Percentiles rank a stretch among this genome's conserved stretches.
Conservation (phyloP, 2,113 vertebrate genomes). For the Corynorhinus townsendii region DNA sequence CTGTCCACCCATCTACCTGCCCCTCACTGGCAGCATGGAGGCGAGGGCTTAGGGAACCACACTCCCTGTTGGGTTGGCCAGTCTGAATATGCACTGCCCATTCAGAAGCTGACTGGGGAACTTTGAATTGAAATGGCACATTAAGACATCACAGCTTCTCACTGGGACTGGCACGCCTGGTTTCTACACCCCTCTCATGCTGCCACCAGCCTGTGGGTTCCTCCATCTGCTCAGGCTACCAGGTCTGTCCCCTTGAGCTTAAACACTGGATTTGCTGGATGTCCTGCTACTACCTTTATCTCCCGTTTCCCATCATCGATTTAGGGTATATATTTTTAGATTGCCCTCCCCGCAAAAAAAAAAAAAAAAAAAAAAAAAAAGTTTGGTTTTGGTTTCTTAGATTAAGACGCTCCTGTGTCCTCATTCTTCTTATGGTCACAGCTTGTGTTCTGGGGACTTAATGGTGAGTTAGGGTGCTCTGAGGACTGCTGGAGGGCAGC, state of each 20-base stretch:
- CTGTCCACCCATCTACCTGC: constrained; percentile 67
- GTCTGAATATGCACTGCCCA: constrained; percentile 78
- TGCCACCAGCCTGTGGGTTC: background rate
- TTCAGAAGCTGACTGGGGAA: constrained; percentile 88
- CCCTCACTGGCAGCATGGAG: constrained; percentile 80
- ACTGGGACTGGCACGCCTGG: constrained; percentile 86
- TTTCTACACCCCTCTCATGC: constrained; percentile 74
- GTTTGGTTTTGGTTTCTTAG: constrained; percentile 65
- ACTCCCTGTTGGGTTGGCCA: constrained; percentile 85
- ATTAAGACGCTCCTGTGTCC: constrained; percentile 64
- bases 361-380: background rate
- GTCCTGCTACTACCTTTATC: constrained; percentile 47
- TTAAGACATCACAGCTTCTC: constrained; percentile 88
- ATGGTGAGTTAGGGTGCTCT: background rate
- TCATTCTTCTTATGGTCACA: background rate
- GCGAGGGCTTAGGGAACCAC: constrained; percentile 80
- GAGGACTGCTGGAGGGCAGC: background rate
- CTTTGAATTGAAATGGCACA: constrained; percentile 90
- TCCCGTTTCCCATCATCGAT: constrained; percentile 56
- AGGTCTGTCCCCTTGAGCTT: constrained; percentile 38
- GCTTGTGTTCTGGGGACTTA: background rate
- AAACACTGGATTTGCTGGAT: constrained; percentile 31
- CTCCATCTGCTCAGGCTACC: background rate
- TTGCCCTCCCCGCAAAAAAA: background rate
- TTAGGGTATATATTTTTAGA: constrained; percentile 76